Evolutionary conservation across 2,113 vertebrate genomes (phyloP).

Genomic region (Phaethon lepturus): DNA sequence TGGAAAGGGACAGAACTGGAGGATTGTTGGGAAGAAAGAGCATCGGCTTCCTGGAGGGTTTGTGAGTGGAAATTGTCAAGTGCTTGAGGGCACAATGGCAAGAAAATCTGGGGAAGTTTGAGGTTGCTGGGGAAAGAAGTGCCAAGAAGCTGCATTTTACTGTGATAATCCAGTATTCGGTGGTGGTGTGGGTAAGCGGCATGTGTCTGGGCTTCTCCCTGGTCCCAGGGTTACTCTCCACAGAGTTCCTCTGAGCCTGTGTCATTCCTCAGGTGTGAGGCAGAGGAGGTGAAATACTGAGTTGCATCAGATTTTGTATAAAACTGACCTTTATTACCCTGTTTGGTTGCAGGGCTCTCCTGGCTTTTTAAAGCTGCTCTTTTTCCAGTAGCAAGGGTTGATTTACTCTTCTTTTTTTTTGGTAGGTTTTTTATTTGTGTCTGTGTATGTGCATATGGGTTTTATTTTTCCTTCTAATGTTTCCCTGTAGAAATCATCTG

Average conservation of each 20-base stretch:
- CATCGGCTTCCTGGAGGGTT: neutral
- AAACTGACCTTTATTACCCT: neutral
- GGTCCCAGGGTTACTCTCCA: neutral
- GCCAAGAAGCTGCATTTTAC: neutral
- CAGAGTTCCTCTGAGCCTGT: neutral
- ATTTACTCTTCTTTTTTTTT: neutral
- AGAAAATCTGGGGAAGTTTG: neutral
- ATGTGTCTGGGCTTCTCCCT: neutral
- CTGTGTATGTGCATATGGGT: neutral
- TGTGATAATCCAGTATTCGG: neutral
- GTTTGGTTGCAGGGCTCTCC: neutral
- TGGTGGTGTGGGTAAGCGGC: fast-evolving
- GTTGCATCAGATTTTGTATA: neutral
- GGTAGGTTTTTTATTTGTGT: neutral
- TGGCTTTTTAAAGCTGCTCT: neutral
- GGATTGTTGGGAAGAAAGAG: neutral
- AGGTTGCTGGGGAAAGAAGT: neutral
- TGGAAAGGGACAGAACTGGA: neutral
- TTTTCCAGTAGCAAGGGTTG: neutral
- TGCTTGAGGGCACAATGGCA: neutral
- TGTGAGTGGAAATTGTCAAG: neutral
- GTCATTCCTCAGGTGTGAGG: neutral
- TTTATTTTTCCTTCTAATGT: slow-evolving; percentile 32
- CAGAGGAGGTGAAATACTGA: neutral
- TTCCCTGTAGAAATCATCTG: slow-evolving; percentile 29